Conservation (phyloP, 2,888 invertebrate genomes). For the Dicroscelio sp. region DNA sequence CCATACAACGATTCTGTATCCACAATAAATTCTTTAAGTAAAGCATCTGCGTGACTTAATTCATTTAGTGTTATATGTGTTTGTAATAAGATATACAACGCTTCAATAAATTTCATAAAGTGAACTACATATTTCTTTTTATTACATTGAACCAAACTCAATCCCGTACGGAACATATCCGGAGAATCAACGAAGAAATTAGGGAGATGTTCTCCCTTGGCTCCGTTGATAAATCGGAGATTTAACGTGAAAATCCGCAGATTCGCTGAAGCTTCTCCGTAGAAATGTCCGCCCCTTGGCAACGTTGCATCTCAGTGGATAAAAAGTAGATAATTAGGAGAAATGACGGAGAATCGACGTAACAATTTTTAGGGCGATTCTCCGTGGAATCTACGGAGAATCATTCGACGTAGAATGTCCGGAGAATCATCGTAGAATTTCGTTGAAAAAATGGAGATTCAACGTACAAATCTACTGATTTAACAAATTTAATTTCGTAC, state of each 20-base stretch:
- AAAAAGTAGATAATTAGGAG: slow-evolving; percentile 4
- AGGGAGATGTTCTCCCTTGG: slow-evolving; percentile 9
- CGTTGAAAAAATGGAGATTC: no score
- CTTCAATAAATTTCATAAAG: no score
- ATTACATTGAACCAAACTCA: no score
- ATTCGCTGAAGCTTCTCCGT: slow-evolving; percentile 12
- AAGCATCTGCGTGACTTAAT: no score
- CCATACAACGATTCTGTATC: no score
- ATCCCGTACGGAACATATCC: slow-evolving; percentile 2
- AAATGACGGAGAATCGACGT: background rate
- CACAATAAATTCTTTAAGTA: no score
- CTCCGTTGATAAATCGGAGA: slow-evolving; percentile 20
- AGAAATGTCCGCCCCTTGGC: slow-evolving; percentile 22
- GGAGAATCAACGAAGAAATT: slow-evolving; percentile 30
- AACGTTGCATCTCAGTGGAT: slow-evolving; percentile 6
- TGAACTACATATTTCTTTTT: no score
- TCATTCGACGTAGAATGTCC: no score
- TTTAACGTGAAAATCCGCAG: slow-evolving; percentile 16
- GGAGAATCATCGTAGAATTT: slow-evolving; percentile 1
- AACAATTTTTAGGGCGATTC: background rate
- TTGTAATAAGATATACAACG: no score
- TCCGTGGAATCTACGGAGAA: slow-evolving; percentile 16
- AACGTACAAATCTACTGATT: no score
- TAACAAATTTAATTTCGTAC: no score
- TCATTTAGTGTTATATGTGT: no score